A percentile compares a stretch with the other conserved stretches of the same genome.
Evolutionary conservation across 2,113 vertebrate species (phyloP).

Genomic region (Brachyhypopomus occidentalis): DNA sequence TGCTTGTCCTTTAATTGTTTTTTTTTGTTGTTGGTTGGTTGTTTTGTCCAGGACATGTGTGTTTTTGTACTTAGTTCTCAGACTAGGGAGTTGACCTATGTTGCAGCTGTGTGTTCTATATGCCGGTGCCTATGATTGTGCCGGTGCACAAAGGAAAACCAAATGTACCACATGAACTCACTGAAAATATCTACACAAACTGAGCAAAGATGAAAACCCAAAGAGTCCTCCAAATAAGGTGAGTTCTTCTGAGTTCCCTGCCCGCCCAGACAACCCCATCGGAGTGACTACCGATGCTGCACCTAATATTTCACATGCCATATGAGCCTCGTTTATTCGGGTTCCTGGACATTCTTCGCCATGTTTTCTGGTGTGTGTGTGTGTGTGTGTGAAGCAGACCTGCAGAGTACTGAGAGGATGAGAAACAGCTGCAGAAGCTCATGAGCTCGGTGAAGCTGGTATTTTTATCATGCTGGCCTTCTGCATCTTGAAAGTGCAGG

Average conservation of each 20-base stretch:
- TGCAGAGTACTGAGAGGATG: conserved; percentile 44
- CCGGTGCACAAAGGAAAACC: not conserved
- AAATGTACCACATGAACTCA: not conserved
- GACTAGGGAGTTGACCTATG: not conserved
- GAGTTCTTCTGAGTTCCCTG: too few relatives aligned
- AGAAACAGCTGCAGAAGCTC: conserved; percentile 56
- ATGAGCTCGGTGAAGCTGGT: conserved; percentile 38
- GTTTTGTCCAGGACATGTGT: conserved; percentile 3
- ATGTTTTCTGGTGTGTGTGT: not conserved
- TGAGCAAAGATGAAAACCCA: not conserved
- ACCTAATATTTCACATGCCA: not conserved
- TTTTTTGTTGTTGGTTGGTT: not conserved
- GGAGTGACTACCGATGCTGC: not conserved
- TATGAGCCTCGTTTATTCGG: conserved; percentile 1
- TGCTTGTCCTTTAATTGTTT: conserved; percentile 11
- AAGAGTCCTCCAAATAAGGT: not conserved
- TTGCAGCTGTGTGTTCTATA: not conserved
- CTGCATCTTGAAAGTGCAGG: conserved; percentile 45
- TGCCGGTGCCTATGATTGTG: not conserved
- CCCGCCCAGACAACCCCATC: not conserved
- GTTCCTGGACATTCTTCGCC: conserved; percentile 1
- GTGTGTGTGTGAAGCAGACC: conserved; percentile 8
- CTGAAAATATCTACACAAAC: not conserved
- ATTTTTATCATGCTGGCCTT: conserved; percentile 52
- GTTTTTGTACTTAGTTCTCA: not conserved